phyloP scores from a whole-genome alignment of 2,888 invertebrate genomes.

The Vandiemenella viatica region DNA sequence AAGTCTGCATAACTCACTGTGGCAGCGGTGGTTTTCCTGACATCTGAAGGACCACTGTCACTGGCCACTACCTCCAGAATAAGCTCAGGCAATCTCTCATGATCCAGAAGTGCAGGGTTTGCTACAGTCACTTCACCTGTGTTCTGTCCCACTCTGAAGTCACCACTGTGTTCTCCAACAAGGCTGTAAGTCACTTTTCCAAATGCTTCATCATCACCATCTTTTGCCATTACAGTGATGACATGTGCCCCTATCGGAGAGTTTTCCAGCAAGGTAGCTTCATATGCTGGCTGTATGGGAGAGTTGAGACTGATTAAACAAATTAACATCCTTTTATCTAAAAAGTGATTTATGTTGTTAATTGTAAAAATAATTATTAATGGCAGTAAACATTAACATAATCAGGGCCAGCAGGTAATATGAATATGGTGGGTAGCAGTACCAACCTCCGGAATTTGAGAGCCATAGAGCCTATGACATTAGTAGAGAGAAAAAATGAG shows the following conservation, averaged over 20 bases:
- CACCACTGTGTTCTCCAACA: conserved; percentile 53
- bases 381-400: no score
- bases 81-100: conserved; percentile 57
- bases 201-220: no score
- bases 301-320: no score
- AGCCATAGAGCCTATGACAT: no score
- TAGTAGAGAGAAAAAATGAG: no score
- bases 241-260: conserved; percentile 55
- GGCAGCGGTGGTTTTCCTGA: conserved; percentile 54
- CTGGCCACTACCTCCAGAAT: conserved; percentile 63
- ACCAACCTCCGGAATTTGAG: no score
- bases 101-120: conserved; percentile 55
- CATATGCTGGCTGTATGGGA: conserved; percentile 43
- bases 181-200: no score
- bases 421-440: no score
- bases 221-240: conserved; percentile 51
- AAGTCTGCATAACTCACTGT: conserved; percentile 44
- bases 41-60: conserved; percentile 58
- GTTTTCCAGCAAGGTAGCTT: conserved; percentile 60
- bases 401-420: no score
- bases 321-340: no score
- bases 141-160: conserved; percentile 54
- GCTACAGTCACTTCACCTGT: conserved; percentile 65
- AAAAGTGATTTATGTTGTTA: no score
- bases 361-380: no score